Evolutionary conservation across 1,140 invertebrate species (phyloP), one percentile per base, ranked within the genome.

Genomic region (Aphelenchoides besseyi): DNA sequence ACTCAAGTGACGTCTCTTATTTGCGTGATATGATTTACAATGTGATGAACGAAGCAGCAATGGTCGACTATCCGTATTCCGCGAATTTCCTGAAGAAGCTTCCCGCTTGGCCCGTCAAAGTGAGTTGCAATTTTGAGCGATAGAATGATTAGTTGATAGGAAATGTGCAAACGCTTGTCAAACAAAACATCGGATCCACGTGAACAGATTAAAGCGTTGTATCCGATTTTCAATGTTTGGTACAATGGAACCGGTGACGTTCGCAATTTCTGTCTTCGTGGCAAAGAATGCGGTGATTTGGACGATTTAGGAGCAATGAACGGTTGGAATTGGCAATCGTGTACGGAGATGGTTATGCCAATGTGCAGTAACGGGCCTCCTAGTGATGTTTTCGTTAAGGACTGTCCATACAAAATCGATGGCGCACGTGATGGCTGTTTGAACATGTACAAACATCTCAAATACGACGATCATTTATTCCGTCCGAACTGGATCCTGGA

Each of bases 271-370:
- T 74, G 72, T 32, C 36, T 74, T 0, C 28, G 29, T 3, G 70
- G 55, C 30, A 18, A 68, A 0, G 68, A 68, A 37, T 9, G 53
- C 0, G 77, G 37, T 30, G 37, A 69, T 32, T 71, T 79, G 26
- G 63, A 52, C 36, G 29, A 33, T 16, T 62, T 78, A 16, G 77
- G 79, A 23, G 78, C 76, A 41, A 67, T 68, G 2, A 30, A 72
- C 28, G 76, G 76, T 3, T 78, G 76, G 78, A 69, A 64, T 23
- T 81, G 76, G 76, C 79, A 78, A 74, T 74, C 76, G n/a, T 98
- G 95, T 83, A 94, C 93, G 30, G 94, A 98, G 86, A 95, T 97
- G 91, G 90, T 96, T 55, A 94, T 96, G 91, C 94, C 94, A 0
- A 90, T 92, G 86, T 97, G 95, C 85, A 86, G 88, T 3, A 89